Conservation (phyloP, 2,797 vertebrate species). For the Pogonophryne albipinna region DNA sequence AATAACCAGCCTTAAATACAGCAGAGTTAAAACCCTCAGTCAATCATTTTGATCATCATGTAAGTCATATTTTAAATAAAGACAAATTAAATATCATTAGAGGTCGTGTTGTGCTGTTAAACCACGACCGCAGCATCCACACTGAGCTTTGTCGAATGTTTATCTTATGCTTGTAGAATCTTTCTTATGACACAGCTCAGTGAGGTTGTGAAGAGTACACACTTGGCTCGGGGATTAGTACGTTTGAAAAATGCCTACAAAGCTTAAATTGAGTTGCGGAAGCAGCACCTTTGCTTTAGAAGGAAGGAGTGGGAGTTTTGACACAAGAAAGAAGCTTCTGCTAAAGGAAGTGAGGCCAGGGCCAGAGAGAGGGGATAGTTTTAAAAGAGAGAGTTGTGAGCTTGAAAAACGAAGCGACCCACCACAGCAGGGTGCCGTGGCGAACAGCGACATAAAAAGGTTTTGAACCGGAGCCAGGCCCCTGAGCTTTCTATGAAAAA, state of each 20-base stretch:
- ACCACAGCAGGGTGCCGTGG: constrained; percentile 58
- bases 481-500: constrained; percentile 33
- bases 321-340: constrained; percentile 43
- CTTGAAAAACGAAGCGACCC: constrained; percentile 38
- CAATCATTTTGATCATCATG: not conserved
- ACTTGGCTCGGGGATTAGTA: constrained; percentile 14
- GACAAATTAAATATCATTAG: not conserved
- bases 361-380: constrained; percentile 14
- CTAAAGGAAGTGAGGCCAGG: constrained; percentile 45
- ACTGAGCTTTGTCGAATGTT: constrained; percentile 22
- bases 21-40: not conserved
- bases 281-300: constrained; percentile 47
- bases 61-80: not conserved
- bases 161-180: constrained; percentile 32
- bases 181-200: constrained; percentile 18
- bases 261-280: constrained; percentile 44
- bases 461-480: constrained; percentile 56
- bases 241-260: constrained; percentile 39
- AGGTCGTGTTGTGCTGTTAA: not conserved
- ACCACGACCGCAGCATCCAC: constrained; percentile 2
- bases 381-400: constrained; percentile 42
- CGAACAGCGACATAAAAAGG: constrained; percentile 49
- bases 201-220: constrained; percentile 22
- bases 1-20: not conserved
- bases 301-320: constrained; percentile 34